Evolutionary conservation across 2,797 vertebrate genomes (phyloP).

Genomic region (Hephaestus fuliginosus): DNA sequence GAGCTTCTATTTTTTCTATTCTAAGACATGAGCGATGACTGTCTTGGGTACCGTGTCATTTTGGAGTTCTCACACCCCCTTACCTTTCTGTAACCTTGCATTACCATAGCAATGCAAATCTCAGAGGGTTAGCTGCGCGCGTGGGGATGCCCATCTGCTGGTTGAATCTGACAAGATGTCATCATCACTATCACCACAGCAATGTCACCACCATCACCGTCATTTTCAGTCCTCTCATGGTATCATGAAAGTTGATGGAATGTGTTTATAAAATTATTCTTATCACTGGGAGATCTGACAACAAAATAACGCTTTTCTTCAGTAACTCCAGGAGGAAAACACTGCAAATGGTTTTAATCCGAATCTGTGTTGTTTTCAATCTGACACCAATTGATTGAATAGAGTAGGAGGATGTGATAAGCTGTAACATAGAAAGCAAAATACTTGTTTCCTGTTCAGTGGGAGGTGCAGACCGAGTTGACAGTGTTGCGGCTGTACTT

Average conservation of each 20-base stretch:
- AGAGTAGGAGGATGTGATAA: slow-evolving; percentile 53
- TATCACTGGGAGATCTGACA: background rate
- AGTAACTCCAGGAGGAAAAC: slow-evolving; percentile 10
- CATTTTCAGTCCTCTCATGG: background rate
- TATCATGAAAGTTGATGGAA: background rate
- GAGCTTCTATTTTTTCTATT: background rate
- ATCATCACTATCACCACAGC: background rate
- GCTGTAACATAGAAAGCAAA: slow-evolving; percentile 36
- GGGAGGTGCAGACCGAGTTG: slow-evolving; percentile 39
- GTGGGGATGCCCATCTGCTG: slow-evolving; percentile 48
- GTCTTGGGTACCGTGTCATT: slow-evolving; percentile 61
- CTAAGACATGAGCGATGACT: slow-evolving; percentile 29
- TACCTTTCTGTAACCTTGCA: slow-evolving; percentile 46
- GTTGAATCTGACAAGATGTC: slow-evolving; percentile 12
- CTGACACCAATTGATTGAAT: slow-evolving; percentile 63
- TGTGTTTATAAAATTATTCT: background rate
- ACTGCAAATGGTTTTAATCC: slow-evolving; percentile 7
- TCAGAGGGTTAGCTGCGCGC: background rate
- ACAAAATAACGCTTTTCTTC: background rate
- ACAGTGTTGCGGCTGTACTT: slow-evolving; percentile 53
- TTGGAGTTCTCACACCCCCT: slow-evolving; percentile 72
- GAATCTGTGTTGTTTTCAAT: slow-evolving; percentile 60
- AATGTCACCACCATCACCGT: background rate
- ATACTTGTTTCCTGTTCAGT: slow-evolving; percentile 69
- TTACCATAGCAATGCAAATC: slow-evolving; percentile 33